Evolutionary conservation across 1,140 invertebrate genomes (phyloP).

Genomic region (Sipha flava): DNA sequence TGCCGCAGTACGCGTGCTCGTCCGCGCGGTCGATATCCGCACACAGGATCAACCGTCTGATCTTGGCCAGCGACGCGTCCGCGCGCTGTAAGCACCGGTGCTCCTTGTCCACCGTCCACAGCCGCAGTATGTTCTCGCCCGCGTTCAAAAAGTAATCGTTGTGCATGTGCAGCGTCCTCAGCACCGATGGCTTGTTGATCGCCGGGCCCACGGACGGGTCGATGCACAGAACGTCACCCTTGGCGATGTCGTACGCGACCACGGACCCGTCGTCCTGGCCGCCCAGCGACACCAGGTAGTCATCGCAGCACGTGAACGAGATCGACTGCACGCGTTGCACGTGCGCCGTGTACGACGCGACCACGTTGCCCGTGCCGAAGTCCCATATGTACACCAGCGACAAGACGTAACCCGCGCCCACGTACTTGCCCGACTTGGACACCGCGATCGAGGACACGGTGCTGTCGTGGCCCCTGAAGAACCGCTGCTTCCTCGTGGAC

Average conservation of each 20-base stretch:
- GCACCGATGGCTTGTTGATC: constrained; percentile 54
- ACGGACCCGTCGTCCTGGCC: constrained; percentile 82
- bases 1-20: constrained; percentile 70
- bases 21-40: constrained; percentile 55
- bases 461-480: constrained; percentile 75
- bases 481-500: constrained; percentile 60
- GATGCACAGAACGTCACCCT: constrained; percentile 57
- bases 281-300: constrained; percentile 73
- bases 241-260: constrained; percentile 61
- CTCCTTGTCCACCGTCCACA: constrained; percentile 68
- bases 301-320: constrained; percentile 70
- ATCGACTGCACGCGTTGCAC: constrained; percentile 78
- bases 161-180: constrained; percentile 51
- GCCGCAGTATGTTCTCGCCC: constrained; percentile 59
- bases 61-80: constrained; percentile 62
- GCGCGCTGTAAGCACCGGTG: constrained; percentile 59
- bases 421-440: constrained; percentile 64
- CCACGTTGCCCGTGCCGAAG: constrained; percentile 54
- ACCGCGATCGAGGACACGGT: constrained; percentile 70
- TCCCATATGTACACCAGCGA: constrained; percentile 63
- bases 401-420: constrained; percentile 84
- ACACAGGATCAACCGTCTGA: constrained; percentile 57
- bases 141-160: constrained; percentile 58
- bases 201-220: constrained; percentile 52
- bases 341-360: constrained; percentile 67